Conservation (phyloP, 1,140 invertebrate genomes). For the Brachionus asplanchnoidis region DNA sequence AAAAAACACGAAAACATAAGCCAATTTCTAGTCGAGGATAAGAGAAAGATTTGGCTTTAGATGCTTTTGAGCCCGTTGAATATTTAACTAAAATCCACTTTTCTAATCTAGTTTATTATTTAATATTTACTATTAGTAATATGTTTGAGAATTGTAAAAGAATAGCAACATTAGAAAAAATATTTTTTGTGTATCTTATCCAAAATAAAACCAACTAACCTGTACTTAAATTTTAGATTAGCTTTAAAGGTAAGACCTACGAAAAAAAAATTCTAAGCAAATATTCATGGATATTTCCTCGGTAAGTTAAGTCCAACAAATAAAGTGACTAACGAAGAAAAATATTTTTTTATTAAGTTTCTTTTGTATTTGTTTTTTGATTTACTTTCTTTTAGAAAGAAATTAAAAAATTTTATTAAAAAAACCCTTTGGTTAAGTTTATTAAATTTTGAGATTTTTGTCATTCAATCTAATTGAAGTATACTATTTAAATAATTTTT, state of each 20-base stretch:
- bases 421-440: not conserved
- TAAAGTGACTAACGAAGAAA: not conserved
- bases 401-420: not conserved
- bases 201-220: not conserved
- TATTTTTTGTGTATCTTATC: not conserved
- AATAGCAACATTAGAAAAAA: not conserved
- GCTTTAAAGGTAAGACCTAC: not conserved
- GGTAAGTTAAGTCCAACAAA: not conserved
- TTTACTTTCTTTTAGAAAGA: not conserved
- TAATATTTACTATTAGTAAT: slow-evolving; percentile 1
- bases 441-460: not conserved
- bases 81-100: not conserved
- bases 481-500: not conserved
- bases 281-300: not conserved
- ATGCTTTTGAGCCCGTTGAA: not conserved
- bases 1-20: not conserved
- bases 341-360: not conserved
- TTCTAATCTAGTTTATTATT: not conserved
- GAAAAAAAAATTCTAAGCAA: not conserved
- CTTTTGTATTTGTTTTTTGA: not conserved
- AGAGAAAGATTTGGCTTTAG: not conserved
- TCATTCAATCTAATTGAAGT: not conserved
- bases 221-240: not conserved
- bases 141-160: not conserved
- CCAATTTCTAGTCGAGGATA: not conserved